A percentile compares a stretch with the other conserved stretches of the same genome.
phyloP scores from a whole-genome alignment of 2,113 vertebrate species.

The Trematocara macrostoma region DNA sequence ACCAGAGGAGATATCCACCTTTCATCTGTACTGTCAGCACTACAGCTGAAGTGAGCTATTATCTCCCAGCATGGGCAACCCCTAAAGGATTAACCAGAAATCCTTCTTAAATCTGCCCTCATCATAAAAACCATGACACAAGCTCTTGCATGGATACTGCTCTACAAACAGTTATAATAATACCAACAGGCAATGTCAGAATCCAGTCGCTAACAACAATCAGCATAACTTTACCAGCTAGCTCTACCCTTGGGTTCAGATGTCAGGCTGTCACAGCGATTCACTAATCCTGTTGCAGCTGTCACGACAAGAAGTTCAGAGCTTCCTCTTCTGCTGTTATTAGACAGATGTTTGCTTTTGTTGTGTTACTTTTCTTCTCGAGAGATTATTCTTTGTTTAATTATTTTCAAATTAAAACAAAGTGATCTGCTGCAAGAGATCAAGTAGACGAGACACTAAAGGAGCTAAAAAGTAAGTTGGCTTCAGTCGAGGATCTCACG shows the following conservation, averaged over 20 bases:
- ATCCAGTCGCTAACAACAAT: constrained; percentile 19
- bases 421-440: not conserved
- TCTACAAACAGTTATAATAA: constrained; percentile 45
- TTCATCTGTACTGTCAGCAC: not conserved
- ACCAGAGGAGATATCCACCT: not conserved
- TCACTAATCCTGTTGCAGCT: constrained; percentile 44
- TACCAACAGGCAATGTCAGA: constrained; percentile 48
- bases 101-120: constrained; percentile 49
- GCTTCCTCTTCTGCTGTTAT: constrained; percentile 6
- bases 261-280: constrained; percentile 57
- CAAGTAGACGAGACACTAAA: not conserved
- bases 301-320: constrained; percentile 27
- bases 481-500: not conserved
- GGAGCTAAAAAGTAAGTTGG: not conserved
- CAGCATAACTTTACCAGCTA: constrained; percentile 29
- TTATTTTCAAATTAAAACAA: not conserved
- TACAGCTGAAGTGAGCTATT: constrained; percentile 43
- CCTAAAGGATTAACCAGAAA: constrained; percentile 48
- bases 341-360: not conserved
- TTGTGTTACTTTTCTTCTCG: not conserved
- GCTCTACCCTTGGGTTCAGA: constrained; percentile 55
- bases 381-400: not conserved
- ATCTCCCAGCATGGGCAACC: constrained; percentile 28
- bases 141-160: constrained; percentile 31
- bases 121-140: constrained; percentile 22